Evolutionary conservation across 2,888 invertebrate genomes (phyloP), one percentile per base, ranked within the genome.

Genomic region (Ichneumoninae sp.): DNA sequence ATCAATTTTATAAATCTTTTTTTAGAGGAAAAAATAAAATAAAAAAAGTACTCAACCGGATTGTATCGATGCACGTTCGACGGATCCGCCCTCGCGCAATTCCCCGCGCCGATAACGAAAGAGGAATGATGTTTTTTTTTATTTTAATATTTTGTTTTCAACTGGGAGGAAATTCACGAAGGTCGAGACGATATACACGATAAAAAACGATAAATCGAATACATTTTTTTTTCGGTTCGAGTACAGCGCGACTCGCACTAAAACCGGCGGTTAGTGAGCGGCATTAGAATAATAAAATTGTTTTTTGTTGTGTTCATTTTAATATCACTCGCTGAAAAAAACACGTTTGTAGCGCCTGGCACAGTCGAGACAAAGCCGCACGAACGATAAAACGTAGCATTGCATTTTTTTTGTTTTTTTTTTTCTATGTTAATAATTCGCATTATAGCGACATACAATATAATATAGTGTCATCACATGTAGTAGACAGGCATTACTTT

Each of bases 321-420:
- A 52, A 69, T 78, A 69, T 74, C 70, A 78, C 65, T 84, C 70
- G 78, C 65, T 80, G 22, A 47, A 47, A 47, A 44, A 47, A 77
- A 80, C 50, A 60, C 44, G 50, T 13, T 60, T 68, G 44, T 22
- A 79, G 62, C 76, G 69, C 76, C 26, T 76, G 36, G 68, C 78
- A 78, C 77, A 82, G 71, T 70, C 71, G 77, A 82, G 70, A 82
- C 75, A 77, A 69, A 70, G 68, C 69, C 69, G 65, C 52, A 66
- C 70, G 71, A 79, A 79, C 71, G 70, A 50, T 71, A 33, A 70
- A 66, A 60, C 62, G 69, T 44, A 65, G 22, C 44, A 54, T 69
- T 69, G 50, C 60, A n/a, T 50, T 26, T n/a, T 44, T 57, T 44
- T 26, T 60, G 1, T 44, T 72, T 40, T 19, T 47, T 47, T 44